These are phyloP conservation scores for Catamblyrhynchus diadema DNA, from an alignment of 2,797 vertebrate genomes.

Conservation along the genomic window DNA sequence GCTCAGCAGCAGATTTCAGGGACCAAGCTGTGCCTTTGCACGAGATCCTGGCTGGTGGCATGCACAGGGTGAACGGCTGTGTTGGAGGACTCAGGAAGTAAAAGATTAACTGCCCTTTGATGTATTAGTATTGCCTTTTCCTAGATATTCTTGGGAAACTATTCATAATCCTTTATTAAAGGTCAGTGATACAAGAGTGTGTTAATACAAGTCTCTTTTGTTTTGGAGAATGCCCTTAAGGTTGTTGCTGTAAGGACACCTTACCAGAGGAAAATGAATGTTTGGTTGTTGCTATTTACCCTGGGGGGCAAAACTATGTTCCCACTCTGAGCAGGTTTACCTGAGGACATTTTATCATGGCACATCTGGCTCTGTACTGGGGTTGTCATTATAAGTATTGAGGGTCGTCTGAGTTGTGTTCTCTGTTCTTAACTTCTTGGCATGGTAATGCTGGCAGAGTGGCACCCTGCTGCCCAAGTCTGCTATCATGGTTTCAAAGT, in stretches of 20 bases:
- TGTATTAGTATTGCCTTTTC: neutral
- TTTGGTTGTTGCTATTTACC: neutral
- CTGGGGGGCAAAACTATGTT: neutral
- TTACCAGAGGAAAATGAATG: neutral
- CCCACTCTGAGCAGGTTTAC: neutral
- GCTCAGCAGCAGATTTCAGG: neutral
- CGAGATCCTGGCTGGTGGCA: fast-evolving
- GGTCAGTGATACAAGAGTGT: neutral
- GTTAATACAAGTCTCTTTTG: neutral
- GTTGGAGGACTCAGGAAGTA: neutral
- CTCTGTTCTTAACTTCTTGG: neutral
- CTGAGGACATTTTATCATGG: neutral
- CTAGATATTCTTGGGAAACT: neutral
- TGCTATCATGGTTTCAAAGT: neutral
- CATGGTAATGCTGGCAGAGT: neutral
- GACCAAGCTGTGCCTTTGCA: neutral
- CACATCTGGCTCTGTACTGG: neutral
- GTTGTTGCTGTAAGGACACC: neutral
- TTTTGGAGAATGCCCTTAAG: neutral
- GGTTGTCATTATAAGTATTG: neutral
- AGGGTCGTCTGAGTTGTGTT: neutral
- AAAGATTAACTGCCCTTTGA: neutral
- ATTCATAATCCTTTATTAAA: conserved; percentile 14
- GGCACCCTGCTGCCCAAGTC: neutral
- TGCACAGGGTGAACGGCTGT: neutral